Evolutionary conservation across 2,113 vertebrate species (phyloP), one percentile per base, ranked within the genome.

Genomic region (Aplodontia rufa): DNA sequence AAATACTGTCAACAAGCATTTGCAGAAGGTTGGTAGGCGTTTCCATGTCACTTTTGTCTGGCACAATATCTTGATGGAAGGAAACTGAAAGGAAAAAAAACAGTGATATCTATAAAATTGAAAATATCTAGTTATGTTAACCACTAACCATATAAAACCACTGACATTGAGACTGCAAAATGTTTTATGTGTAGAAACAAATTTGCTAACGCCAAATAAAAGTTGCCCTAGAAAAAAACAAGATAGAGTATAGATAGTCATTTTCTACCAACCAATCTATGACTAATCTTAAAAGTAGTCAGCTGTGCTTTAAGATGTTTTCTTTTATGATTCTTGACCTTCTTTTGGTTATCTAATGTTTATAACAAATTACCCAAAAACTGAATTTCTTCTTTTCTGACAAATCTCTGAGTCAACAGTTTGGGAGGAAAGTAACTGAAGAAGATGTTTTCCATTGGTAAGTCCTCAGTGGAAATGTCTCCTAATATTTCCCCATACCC

Each of bases 201-300:
- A 16, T 30, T 26, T 42, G 49, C 74, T 49, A 17, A 22, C 2
- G 3, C 42, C 11, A 55, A 49, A 53, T 8, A 87, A 88, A 32
- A 86, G 78, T 60, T 95, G 32, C 22, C 1, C 13, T 87, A 0
- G 35, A 85, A 53, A 85, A 53, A 51, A 75, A 80, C 47, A 40
- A 95, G 95, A 75, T 89, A 95, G 88, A 98, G 96, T 98, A 97
- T 96, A 30, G 78, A 84, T 58, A 75, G 53, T 92, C 17, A 66
- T 60, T 90, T 90, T 86, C 30, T 89, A 37, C 13, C 47, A 83
- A 62, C 51, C 0, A 3, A 10, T 11, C 0, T n/a, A 8, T 89
- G 45, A 90, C 80, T 32, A 58, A 64, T 78, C 17, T 79, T 66
- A 87, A 37, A 93, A 94, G 47, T 81, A 74, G 22, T n/a, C 80